Conservation (phyloP, 1,140 invertebrate species). For the Hypsibius dujardini region DNA sequence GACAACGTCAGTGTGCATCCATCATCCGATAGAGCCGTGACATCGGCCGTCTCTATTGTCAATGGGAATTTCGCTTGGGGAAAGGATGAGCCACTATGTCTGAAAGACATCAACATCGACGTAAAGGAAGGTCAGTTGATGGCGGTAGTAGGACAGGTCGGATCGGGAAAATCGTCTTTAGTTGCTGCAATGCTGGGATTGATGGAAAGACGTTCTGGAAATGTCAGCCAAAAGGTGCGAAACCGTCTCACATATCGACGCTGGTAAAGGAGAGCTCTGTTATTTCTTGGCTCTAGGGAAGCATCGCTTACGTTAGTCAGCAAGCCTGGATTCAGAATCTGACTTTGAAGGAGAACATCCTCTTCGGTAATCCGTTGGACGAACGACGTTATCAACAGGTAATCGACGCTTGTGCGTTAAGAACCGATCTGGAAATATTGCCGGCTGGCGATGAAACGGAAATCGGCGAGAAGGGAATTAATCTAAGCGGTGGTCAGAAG, state of each 20-base stretch:
- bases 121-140: constrained; percentile 29
- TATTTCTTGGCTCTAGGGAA: constrained; percentile 18
- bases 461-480: constrained; percentile 55
- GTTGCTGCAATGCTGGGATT: constrained; percentile 36
- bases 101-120: constrained; percentile 21
- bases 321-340: constrained; percentile 24
- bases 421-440: constrained; percentile 32
- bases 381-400: constrained; percentile 25
- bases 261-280: not conserved
- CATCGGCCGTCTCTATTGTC: not conserved
- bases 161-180: constrained; percentile 36
- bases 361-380: constrained; percentile 23
- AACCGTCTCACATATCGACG: not conserved
- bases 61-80: constrained; percentile 20
- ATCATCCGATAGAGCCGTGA: not conserved
- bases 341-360: constrained; percentile 24
- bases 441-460: constrained; percentile 37
- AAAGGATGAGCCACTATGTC: constrained; percentile 19
- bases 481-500: constrained; percentile 91
- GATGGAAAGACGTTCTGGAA: constrained; percentile 23
- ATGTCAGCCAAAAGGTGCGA: constrained; percentile 18
- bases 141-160: constrained; percentile 36
- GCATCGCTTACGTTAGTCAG: constrained; percentile 18
- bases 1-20: not conserved
- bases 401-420: constrained; percentile 34